Base-by-base conservation (phyloP, 2,113 vertebrate genomes). In the Psittacus erithacus region DNA sequence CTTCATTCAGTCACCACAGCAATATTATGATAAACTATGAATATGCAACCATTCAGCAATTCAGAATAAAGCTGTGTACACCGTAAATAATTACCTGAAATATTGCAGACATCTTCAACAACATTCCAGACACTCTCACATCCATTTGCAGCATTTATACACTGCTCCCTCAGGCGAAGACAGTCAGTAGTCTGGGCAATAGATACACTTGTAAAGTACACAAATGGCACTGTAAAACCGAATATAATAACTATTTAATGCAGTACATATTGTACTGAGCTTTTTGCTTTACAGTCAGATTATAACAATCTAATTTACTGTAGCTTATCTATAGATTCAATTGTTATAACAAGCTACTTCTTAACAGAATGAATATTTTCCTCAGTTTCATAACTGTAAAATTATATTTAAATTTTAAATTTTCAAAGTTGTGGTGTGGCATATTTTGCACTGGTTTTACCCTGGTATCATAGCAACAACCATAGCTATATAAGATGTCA, bases 71-170 rank as follows among this genome's bases (percentile, higher is more conserved):
- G 17, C 5, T 31, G 4, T 38, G 9, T 49, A 44, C 28, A 76
- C 46, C 38, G 29, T 13, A 62, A 59, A 39, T 46, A 60, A 57
- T 96, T 98, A 98, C 98, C 98, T 98, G 98, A 96, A 91, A 96
- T 62, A 75, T 82, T 92, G 84, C 98, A 98, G 82, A 91, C 67
- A 9, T 96, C 95, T 93, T 98, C 97, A 77, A 97, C 29, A 25
- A 86, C 13, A 46, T 82, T 94, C 98, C 98, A 98, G 44, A 93
- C 18, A 41, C 43, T 83, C 39, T 93, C 59, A 90, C 98, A 98
- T 60, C 91, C 92, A 3, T 90, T 82, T 65, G 64, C 43, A 88
- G 90, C 94, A 31, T 68, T 76, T 70, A 94, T 53, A 65, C 98
- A 98, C 43, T 88, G 96, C 31, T 98, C 92, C 65, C 57, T 97